A percentile compares a stretch with the other conserved stretches of the same genome.
Conservation (phyloP, 2,797 vertebrate genomes). For the Streptopelia turtur region DNA sequence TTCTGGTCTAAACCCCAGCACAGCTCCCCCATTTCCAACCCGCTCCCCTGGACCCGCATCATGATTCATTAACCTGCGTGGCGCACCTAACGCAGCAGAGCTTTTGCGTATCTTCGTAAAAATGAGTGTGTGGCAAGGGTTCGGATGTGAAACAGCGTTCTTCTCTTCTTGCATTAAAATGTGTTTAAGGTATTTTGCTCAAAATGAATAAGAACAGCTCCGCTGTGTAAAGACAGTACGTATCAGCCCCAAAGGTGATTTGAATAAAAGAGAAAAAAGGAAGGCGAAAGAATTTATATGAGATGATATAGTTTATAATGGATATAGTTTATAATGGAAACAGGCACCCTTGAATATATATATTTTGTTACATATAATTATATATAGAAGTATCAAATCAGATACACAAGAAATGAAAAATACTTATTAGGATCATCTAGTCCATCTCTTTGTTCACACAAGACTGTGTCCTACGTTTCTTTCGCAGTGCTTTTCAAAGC, state of each 20-base stretch:
- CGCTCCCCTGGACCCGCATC: neutral
- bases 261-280: constrained; percentile 23
- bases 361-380: neutral
- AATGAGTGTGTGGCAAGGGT: neutral
- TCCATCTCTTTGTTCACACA: neutral
- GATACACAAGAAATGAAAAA: constrained; percentile 22
- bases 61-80: fast-evolving
- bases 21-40: neutral
- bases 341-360: neutral
- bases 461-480: neutral
- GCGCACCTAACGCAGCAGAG: neutral
- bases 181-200: constrained; percentile 12
- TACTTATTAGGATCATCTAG: neutral
- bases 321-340: constrained; percentile 15
- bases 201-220: constrained; percentile 42
- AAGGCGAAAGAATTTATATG: constrained; percentile 19
- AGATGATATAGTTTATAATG: constrained; percentile 16
- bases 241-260: constrained; percentile 43
- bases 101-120: neutral
- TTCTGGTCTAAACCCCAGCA: too few species aligned
- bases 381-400: neutral
- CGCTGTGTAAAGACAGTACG: neutral
- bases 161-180: neutral
- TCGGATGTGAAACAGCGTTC: neutral
- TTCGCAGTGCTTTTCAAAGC: neutral